Base-by-base conservation (phyloP, 2,888 invertebrate species). In the Microctonus brassicae region DNA sequence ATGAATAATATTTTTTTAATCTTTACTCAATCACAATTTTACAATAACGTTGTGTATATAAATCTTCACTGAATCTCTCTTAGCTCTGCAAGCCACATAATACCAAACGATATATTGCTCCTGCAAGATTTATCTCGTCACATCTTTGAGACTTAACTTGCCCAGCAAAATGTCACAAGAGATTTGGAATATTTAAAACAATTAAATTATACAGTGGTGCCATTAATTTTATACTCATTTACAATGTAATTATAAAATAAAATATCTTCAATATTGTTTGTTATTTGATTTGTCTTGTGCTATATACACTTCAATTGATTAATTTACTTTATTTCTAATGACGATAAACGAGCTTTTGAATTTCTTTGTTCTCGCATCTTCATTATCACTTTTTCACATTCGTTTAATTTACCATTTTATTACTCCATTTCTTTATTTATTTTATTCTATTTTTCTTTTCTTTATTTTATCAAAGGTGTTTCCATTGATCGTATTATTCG, bases 301-400 rank as follows among this genome's bases (percentile, higher is more conserved):
- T 24, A n/a, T n/a, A n/a, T n/a, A 11, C 7, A 22, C 61, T 36
- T 24, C 13, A 39, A 42, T 24, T 10, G 39, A 61, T 22, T 39
- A 42, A 61, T 61, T 61, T 61, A 61, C 24, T 42, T 6, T 6
- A 4, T 42, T 24, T 26, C 24, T 22, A 13, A 24, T 61, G n/a
- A n/a, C 33, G 34, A 52, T 29, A 6, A 11, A 52, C 20, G 10
- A 17, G 2, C 24, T 13, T 42, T 6, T n/a, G 7, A 34, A 11
- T 62, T n/a, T 29, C 52, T 63, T 63, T 63, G 63, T 63, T 63
- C 20, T 33, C 29, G n/a, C n/a, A 52, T 47, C 63, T 63, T 47
- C 24, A 26, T 63, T 47, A 63, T 52, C 63, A 20, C 33, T 29
- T 47, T 26, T 52, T 52, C 17, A 33, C 33, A 52, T 9, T 11